These are phyloP conservation scores for Cheilosia scutellata DNA, from an alignment of 2,888 invertebrate genomes.

Conservation along the genomic window DNA sequence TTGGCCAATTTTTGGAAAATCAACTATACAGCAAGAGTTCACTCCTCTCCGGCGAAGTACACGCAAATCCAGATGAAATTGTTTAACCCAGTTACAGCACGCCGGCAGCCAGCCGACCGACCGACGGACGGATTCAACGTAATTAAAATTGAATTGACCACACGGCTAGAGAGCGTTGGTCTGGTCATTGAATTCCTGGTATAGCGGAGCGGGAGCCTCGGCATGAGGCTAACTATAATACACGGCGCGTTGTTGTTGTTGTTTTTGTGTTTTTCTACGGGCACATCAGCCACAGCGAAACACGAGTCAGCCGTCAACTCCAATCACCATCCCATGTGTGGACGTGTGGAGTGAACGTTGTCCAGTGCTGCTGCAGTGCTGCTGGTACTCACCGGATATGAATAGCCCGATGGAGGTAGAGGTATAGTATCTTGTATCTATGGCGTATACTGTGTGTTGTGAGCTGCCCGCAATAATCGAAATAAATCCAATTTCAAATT, in stretches of 20 bases:
- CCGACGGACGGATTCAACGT: conserved; percentile 21
- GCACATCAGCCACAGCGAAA: conserved; percentile 45
- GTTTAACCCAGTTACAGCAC: conserved; percentile 66
- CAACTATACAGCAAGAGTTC: not conserved
- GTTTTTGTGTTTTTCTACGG: conserved; percentile 21
- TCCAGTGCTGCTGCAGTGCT: conserved; percentile 2
- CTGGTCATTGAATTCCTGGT: conserved; percentile 14
- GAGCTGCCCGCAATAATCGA: conserved; percentile 61
- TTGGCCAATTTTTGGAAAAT: conserved; percentile 6
- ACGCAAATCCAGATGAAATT: conserved; percentile 23
- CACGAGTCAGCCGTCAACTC: conserved; percentile 65
- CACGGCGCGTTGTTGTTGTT: conserved; percentile 14
- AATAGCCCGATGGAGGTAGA: not conserved
- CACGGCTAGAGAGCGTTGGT: conserved; percentile 13
- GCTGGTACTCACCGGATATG: conserved; percentile 37
- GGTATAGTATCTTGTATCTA: conserved; percentile 18
- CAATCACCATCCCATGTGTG: conserved; percentile 52
- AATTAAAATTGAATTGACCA: conserved; percentile 54
- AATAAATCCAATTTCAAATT: conserved; percentile 72
- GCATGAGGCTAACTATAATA: conserved; percentile 15
- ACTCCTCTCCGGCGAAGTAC: conserved; percentile 1
- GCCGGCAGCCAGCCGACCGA: not conserved
- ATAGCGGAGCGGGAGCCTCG: not conserved
- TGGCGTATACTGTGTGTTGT: conserved; percentile 34
- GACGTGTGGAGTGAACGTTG: conserved; percentile 2